A percentile compares a stretch with the other conserved stretches of the same genome.
Conservation (phyloP, 2,797 vertebrate genomes). For the Thalassophryne amazonica region DNA sequence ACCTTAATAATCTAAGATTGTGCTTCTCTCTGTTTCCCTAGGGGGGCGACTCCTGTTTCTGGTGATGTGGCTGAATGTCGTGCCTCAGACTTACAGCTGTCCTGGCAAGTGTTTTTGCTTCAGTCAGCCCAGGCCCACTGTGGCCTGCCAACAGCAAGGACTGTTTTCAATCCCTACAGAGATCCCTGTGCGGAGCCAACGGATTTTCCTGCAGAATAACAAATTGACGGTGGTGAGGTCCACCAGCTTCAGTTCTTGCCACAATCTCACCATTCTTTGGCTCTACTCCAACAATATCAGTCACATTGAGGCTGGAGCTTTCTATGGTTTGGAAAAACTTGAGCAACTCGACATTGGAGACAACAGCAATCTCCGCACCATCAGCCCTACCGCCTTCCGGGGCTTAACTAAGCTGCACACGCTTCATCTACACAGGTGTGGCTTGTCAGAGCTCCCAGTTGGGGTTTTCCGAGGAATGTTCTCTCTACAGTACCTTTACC, state of each 20-base stretch:
- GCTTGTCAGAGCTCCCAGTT: slow-evolving; percentile 88
- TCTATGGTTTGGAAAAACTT: slow-evolving; percentile 87
- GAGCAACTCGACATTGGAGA: slow-evolving; percentile 97
- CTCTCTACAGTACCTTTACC: slow-evolving; percentile 95
- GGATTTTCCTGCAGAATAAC: slow-evolving; percentile 97
- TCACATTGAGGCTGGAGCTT: slow-evolving; percentile 89
- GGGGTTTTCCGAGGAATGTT: slow-evolving; percentile 91
- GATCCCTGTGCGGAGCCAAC: slow-evolving; percentile 92
- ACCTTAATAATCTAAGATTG: slow-evolving; percentile 22
- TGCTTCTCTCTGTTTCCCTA: slow-evolving; percentile 52
- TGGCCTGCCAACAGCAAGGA: slow-evolving; percentile 97
- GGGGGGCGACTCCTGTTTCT: slow-evolving; percentile 92
- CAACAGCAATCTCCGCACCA: slow-evolving; percentile 89
- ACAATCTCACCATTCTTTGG: slow-evolving; percentile 95
- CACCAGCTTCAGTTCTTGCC: slow-evolving; percentile 91
- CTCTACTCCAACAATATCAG: slow-evolving; percentile 97
- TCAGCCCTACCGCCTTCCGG: slow-evolving; percentile 88
- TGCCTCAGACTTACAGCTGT: slow-evolving; percentile 84
- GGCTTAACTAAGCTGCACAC: slow-evolving; percentile 92
- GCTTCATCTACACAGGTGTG: slow-evolving; percentile 94
- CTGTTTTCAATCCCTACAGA: slow-evolving; percentile 88
- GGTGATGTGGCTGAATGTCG: slow-evolving; percentile 90
- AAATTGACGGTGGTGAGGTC: slow-evolving; percentile 87
- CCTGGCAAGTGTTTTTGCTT: slow-evolving; percentile 94
- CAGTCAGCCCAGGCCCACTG: slow-evolving; percentile 92